Base-by-base conservation (phyloP, 2,797 vertebrate genomes). In the Falco cherrug region DNA sequence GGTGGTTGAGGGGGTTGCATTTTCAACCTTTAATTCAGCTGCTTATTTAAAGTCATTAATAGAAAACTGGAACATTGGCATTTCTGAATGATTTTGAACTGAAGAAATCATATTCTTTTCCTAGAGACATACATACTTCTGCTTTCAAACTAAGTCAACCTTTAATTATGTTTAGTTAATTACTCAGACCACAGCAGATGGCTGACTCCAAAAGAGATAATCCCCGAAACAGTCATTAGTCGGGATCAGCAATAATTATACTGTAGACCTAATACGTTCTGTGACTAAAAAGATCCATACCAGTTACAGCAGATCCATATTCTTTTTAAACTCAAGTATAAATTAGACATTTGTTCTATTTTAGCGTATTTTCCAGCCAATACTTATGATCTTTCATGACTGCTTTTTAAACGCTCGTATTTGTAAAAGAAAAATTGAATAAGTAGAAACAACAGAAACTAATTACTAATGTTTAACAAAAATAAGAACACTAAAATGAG, bases 181-280 rank as follows among this genome's bases (percentile, higher is more conserved):
- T 96, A 92, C 84, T 91, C 61, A 89, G 94, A 97, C 97, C 96
- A 98, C 97, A 98, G 98, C 99, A 99, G 99, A 99, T 99, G 99
- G 99, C 98, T 97, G 98, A 98, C 98, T 98, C 98, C 98, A 97
- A 88, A 96, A 96, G 91, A 98, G 98, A 98, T 99, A 99, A 99
- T 99, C 99, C 95, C 98, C 96, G 95, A 98, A 98, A 98, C 98
- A 98, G 98, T 98, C 98, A 98, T 99, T 98, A 99, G 98, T 98
- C 98, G 98, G 98, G 98, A 99, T 99, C 98, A 98, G 98, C 98
- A 98, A 98, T 98, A 99, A 99, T 98, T 98, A 98, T 98, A 98
- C 98, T 98, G 96, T 78, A 97, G 98, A 98, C 97, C 98, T 98
- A 98, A 98, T 97, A 97, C 81, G 45, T 98, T 93, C 86, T 87